phyloP scores from a whole-genome alignment of 37 sponge, comb jelly and placozoan genomes.

The Bolinopsis microptera region DNA sequence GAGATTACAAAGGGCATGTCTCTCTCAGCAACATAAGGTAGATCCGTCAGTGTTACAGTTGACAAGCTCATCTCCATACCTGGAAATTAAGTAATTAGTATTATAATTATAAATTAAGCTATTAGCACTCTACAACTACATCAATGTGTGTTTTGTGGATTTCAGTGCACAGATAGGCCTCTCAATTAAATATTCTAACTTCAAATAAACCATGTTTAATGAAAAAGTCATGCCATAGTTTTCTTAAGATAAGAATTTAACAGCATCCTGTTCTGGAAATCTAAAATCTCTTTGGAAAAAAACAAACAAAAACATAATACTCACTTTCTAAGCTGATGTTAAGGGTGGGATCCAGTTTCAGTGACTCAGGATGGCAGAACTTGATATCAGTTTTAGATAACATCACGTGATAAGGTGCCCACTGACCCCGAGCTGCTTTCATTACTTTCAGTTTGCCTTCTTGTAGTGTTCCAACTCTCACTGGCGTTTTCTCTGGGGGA shows the following conservation, averaged over 20 bases:
- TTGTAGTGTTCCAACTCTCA: slow-evolving; percentile 17
- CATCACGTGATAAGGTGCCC: slow-evolving; percentile 35
- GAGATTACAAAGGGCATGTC: slow-evolving; percentile 47
- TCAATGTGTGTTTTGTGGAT: no score
- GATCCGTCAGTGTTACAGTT: slow-evolving; percentile 23
- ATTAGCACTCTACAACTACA: no score
- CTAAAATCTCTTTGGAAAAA: no score
- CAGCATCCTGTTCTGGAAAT: no score
- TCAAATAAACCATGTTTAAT: no score
- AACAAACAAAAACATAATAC: neutral
- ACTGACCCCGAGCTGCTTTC: slow-evolving; percentile 30
- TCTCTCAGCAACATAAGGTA: slow-evolving; percentile 18
- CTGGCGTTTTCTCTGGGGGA: slow-evolving; percentile 15
- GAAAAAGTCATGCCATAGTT: no score
- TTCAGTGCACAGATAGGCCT: no score
- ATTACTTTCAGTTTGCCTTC: slow-evolving; percentile 48
- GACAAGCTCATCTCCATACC: neutral
- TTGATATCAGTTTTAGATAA: slow-evolving; percentile 6
- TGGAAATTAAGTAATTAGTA: no score
- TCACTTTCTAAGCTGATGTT: slow-evolving; percentile 38
- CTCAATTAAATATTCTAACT: no score
- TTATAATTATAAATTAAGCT: no score
- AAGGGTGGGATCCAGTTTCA: slow-evolving; percentile 1
- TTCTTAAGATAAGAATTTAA: no score
- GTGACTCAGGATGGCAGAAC: slow-evolving; percentile 31